phyloP scores from a whole-genome alignment of 2,797 vertebrate genomes.

The Phyllotis vaccarum region DNA sequence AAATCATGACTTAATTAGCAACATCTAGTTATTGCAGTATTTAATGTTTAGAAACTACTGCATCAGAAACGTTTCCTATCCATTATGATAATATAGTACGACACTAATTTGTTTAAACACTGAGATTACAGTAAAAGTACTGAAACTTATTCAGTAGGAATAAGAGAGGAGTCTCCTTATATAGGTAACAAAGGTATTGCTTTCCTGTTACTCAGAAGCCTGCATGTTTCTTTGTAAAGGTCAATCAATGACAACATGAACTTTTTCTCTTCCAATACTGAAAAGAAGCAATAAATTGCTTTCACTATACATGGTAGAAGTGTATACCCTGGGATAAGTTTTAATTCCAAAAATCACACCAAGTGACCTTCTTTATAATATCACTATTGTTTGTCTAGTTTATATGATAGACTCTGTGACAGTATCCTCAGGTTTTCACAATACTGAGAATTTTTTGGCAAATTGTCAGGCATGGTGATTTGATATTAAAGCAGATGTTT shows the following conservation, averaged over 20 bases:
- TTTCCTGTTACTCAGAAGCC: constrained; percentile 85
- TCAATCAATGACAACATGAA: constrained; percentile 88
- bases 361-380: constrained; percentile 86
- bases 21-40: not conserved
- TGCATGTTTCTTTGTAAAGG: constrained; percentile 89
- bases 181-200: constrained; percentile 51
- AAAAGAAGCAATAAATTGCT: constrained; percentile 87
- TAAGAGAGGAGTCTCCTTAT: constrained; percentile 73
- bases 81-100: constrained; percentile 16
- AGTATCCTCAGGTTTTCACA: constrained; percentile 77
- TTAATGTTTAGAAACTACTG: not conserved
- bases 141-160: constrained; percentile 60
- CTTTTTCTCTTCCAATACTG: constrained; percentile 86
- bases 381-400: constrained; percentile 82
- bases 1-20: not conserved
- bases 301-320: constrained; percentile 78
- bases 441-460: constrained; percentile 75
- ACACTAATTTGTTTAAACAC: constrained; percentile 65
- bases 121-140: constrained; percentile 47
- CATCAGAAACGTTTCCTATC: not conserved
- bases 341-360: constrained; percentile 86
- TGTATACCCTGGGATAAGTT: constrained; percentile 84
- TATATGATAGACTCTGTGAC: constrained; percentile 77
- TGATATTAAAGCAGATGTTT: constrained; percentile 80
- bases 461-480: constrained; percentile 73